phyloP scores from a whole-genome alignment of 1,140 invertebrate genomes.

The Mizuhopecten yessoensis region DNA sequence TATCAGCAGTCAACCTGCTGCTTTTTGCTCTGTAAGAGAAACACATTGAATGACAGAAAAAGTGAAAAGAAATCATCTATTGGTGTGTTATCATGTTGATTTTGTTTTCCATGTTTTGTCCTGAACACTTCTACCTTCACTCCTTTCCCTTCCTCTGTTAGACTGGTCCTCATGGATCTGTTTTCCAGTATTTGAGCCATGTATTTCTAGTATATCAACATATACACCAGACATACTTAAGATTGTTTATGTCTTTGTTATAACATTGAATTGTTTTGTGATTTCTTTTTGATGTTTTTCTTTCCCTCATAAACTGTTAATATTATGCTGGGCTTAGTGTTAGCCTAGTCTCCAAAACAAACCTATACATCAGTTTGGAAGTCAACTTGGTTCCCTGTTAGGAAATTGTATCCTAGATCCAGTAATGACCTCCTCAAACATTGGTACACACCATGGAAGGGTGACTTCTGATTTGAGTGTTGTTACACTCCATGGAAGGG shows the following conservation, averaged over 20 bases:
- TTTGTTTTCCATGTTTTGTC: too few species aligned
- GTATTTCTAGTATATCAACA: not conserved
- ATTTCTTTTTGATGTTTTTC: not conserved
- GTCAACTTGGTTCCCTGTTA: not conserved
- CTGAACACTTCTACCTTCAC: too few species aligned
- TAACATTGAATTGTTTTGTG: not conserved
- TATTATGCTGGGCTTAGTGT: not conserved
- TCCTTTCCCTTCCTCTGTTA: not conserved
- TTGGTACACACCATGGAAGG: not conserved
- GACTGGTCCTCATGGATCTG: not conserved
- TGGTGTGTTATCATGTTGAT: not conserved
- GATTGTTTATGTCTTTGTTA: not conserved
- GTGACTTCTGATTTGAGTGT: not conserved
- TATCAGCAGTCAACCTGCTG: not conserved
- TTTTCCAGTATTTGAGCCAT: not conserved
- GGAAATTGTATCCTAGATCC: not conserved
- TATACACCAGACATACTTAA: not conserved
- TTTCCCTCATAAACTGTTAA: not conserved
- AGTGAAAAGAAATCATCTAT: not conserved
- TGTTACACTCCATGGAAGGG: not conserved
- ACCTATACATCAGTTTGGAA: not conserved
- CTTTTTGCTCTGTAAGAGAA: slow-evolving; percentile 6
- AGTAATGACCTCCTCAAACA: not conserved
- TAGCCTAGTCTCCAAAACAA: not conserved
- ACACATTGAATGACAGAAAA: not conserved